Conservation (phyloP, 2,888 invertebrate genomes). For the Cheilosia impressa region DNA sequence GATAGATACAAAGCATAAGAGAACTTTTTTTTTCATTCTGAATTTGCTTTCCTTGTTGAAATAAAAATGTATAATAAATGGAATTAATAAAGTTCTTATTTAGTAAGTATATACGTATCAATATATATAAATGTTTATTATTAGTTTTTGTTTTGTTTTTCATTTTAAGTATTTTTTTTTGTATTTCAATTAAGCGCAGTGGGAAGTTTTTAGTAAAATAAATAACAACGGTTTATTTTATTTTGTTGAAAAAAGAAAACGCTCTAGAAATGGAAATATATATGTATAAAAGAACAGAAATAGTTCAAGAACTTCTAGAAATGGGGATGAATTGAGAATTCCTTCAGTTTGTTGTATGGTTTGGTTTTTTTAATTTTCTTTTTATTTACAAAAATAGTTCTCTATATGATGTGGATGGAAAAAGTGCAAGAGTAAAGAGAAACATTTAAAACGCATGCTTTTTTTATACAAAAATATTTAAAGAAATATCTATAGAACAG, state of each 20-base stretch:
- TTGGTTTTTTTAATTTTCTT: background rate
- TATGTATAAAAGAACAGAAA: constrained; percentile 74
- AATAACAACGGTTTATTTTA: constrained; percentile 62
- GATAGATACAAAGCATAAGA: constrained; percentile 71
- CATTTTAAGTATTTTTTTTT: constrained; percentile 69
- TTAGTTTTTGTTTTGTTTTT: constrained; percentile 54
- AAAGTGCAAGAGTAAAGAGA: constrained; percentile 38
- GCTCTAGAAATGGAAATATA: constrained; percentile 60
- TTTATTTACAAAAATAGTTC: constrained; percentile 23
- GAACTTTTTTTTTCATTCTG: constrained; percentile 30
- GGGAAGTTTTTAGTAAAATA: constrained; percentile 81
- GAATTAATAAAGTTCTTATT: constrained; percentile 57
- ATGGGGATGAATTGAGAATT: constrained; percentile 69
- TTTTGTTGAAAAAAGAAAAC: constrained; percentile 39
- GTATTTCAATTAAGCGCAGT: constrained; percentile 82
- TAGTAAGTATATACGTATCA: constrained; percentile 76
- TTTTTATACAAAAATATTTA: background rate
- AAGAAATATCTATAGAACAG: background rate
- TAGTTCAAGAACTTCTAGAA: constrained; percentile 70
- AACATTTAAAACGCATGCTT: constrained; percentile 31
- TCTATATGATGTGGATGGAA: constrained; percentile 31
- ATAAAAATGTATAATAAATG: constrained; percentile 45
- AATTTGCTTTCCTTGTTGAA: constrained; percentile 33
- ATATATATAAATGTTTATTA: constrained; percentile 63
- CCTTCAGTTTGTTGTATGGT: constrained; percentile 20